A percentile compares a stretch with the other conserved stretches of the same genome.
Conservation (phyloP, 1,140 invertebrate species). For the Drosophila kanapiae region DNA sequence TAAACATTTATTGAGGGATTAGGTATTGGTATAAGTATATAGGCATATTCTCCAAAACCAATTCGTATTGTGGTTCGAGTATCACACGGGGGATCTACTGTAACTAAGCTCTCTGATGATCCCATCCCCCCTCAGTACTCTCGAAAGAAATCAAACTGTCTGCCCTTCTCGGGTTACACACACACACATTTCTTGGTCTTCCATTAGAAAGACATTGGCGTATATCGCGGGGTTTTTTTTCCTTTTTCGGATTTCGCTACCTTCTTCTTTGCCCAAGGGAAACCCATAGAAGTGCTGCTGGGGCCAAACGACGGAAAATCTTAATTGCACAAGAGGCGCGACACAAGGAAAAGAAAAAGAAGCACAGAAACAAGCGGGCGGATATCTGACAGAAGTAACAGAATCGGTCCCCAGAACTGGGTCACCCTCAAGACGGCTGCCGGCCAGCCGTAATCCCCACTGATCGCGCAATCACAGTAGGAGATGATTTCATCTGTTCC, state of each 20-base stretch:
- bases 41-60: background rate
- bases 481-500: background rate
- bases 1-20: background rate
- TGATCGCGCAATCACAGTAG: background rate
- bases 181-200: slow-evolving; percentile 77
- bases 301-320: slow-evolving; percentile 51
- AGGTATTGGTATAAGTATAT: background rate
- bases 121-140: slow-evolving; percentile 5
- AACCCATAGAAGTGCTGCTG: slow-evolving; percentile 71
- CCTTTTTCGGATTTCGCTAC: slow-evolving; percentile 39
- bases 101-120: slow-evolving; percentile 33
- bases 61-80: background rate
- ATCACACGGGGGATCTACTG: background rate
- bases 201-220: slow-evolving; percentile 81
- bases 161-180: slow-evolving; percentile 57
- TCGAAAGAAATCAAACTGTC: slow-evolving; percentile 59
- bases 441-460: background rate
- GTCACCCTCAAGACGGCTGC: background rate
- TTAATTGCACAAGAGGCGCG: slow-evolving; percentile 64
- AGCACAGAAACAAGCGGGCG: slow-evolving; percentile 10
- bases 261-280: slow-evolving; percentile 40
- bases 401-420: slow-evolving; percentile 7
- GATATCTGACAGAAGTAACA: slow-evolving; percentile 10
- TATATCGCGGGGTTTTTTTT: slow-evolving; percentile 32
- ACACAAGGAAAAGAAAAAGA: slow-evolving; percentile 4